These are phyloP conservation scores for Zeuzera pyrina DNA, from an alignment of 2,888 invertebrate species.

Conservation along the genomic window DNA sequence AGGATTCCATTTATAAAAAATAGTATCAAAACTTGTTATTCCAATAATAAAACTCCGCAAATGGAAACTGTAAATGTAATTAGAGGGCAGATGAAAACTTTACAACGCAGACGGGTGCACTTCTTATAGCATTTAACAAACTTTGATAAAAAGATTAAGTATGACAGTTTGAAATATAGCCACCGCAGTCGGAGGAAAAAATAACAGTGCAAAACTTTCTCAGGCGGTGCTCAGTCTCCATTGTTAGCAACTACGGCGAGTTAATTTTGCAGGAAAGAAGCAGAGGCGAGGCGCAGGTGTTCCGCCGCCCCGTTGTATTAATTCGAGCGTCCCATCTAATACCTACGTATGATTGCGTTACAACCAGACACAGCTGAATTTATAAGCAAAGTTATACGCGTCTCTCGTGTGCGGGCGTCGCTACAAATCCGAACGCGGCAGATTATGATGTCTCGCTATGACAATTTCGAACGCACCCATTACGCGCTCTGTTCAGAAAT, in stretches of 20 bases:
- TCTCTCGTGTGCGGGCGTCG: constrained; percentile 33
- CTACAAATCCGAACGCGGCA: constrained; percentile 40
- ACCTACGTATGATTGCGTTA: constrained; percentile 57
- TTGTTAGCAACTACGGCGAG: constrained; percentile 58
- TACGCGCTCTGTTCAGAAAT: constrained; percentile 7
- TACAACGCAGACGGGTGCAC: constrained; percentile 58
- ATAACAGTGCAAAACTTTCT: constrained; percentile 61
- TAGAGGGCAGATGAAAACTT: constrained; percentile 55
- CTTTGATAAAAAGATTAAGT: constrained; percentile 74
- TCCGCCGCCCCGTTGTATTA: constrained; percentile 49
- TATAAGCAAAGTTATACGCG: constrained; percentile 51
- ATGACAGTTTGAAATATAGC: constrained; percentile 73
- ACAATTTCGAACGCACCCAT: constrained; percentile 17
- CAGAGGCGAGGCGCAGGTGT: constrained; percentile 59
- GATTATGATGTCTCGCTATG: constrained; percentile 59
- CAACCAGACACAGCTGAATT: constrained; percentile 48
- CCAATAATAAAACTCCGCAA: constrained; percentile 38
- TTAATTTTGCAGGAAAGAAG: constrained; percentile 68
- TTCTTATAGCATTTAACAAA: constrained; percentile 67
- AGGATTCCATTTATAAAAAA: too few species aligned
- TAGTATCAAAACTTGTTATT: too few species aligned
- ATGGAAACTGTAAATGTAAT: constrained; percentile 51
- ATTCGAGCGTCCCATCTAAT: constrained; percentile 63
- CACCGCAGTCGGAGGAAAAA: constrained; percentile 54
- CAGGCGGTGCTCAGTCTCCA: constrained; percentile 38